Base-by-base conservation (phyloP, 2,888 invertebrate genomes). In the Tenthredo mesomela region DNA sequence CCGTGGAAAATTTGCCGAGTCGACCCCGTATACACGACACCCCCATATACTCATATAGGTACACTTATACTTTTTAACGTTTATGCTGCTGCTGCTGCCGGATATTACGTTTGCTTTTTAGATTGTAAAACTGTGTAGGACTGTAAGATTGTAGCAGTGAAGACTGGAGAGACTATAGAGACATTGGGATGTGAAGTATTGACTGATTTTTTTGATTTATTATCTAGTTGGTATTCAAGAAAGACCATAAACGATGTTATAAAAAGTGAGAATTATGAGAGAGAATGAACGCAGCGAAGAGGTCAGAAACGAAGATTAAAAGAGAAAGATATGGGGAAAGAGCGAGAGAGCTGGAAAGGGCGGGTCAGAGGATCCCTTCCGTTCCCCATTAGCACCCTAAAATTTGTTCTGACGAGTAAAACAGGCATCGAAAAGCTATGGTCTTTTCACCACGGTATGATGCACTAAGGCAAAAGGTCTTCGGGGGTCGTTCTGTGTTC, bases 301-400 rank as follows among this genome's bases (percentile, higher is more conserved):
- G n/a, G 47, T 18, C 15, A 18, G 21, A 37, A 61, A 47, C 15
- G 5, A 15, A 18, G 50, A 73, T n/a, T 15, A 6, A 21, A 67
- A 47, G 47, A 33, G 18, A 84, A 15, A 47, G 40, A 67, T 47
- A n/a, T n/a, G n/a, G n/a, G n/a, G n/a, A n/a, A n/a, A n/a, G n/a
- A n/a, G n/a, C n/a, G 47, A 33, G 18, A 84, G 9, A 47, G 40
- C 50, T 47, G 18, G 61, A 47, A 43, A 65, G 77, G 77, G 75
- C 77, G 77, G 77, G 61, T 83, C 70, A 50, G 82, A 82, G 47
- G 37, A 67, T 82, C 82, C 85, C 84, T 87, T 88, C 86, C 88
- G 88, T 58, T 77, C 43, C 67, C 86, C 87, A 84, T 88, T 86
- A 87, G 86, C 84, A 84, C 86, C 84, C 84, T 82, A 85, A 86